phyloP scores from a whole-genome alignment of 2,113 vertebrate genomes.

The Proterorhinus semilunaris region DNA sequence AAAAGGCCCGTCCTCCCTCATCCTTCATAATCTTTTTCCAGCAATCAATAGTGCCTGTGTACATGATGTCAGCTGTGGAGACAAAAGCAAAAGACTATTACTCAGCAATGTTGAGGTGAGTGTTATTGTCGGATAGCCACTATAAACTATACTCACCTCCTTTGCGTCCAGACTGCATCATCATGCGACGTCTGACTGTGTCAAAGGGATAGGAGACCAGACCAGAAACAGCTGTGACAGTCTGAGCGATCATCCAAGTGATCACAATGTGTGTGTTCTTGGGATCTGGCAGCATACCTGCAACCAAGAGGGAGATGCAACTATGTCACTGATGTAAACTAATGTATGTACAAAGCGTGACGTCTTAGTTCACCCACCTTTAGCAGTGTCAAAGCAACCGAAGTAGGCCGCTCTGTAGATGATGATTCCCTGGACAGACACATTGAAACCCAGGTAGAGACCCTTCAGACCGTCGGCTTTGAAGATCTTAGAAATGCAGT shows the following conservation, averaged over 20 bases:
- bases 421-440: conserved; percentile 98
- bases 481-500: conserved; percentile 91
- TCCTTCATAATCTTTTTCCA: conserved; percentile 97
- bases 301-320: background rate
- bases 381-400: conserved; percentile 95
- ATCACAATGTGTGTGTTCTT: conserved; percentile 96
- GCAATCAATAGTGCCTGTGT: conserved; percentile 95
- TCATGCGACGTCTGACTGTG: conserved; percentile 98
- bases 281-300: conserved; percentile 98
- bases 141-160: conserved; percentile 82
- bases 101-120: background rate
- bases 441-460: conserved; percentile 93
- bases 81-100: conserved; percentile 4
- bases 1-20: conserved; percentile 91
- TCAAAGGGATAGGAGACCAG: conserved; percentile 96
- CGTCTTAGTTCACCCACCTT: conserved; percentile 76
- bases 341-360: background rate
- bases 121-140: background rate
- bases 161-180: conserved; percentile 99
- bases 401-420: conserved; percentile 99
- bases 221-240: conserved; percentile 89
- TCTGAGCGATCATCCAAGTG: conserved; percentile 99
- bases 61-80: conserved; percentile 96
- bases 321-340: background rate
- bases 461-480: conserved; percentile 90